phyloP scores from a whole-genome alignment of 1,140 invertebrate species.

The Luehdorfia chinensis region DNA sequence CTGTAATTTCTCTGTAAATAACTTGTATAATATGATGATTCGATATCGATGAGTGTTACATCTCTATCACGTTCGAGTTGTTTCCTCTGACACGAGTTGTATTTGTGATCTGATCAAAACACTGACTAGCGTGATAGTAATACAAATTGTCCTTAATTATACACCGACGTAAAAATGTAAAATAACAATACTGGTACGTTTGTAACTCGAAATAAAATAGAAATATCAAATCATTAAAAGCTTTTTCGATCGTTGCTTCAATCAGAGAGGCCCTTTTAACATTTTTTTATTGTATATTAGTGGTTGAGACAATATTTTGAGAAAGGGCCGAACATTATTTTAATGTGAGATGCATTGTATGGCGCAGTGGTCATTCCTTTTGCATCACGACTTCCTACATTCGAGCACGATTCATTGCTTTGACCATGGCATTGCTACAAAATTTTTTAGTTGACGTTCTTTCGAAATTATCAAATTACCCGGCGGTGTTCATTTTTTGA shows the following conservation, averaged over 20 bases:
- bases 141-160: constrained; percentile 3
- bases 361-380: constrained; percentile 45
- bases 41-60: constrained; percentile 4
- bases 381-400: constrained; percentile 47
- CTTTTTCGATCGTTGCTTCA: background rate
- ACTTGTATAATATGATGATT: constrained; percentile 2
- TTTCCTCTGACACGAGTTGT: constrained; percentile 13
- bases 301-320: constrained; percentile 44
- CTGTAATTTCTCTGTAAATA: background rate
- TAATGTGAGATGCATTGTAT: constrained; percentile 46
- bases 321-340: constrained; percentile 31
- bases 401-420: constrained; percentile 38
- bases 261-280: constrained; percentile 18
- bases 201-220: no score
- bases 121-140: background rate
- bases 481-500: constrained; percentile 3
- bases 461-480: constrained; percentile 32
- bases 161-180: background rate
- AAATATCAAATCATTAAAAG: no score
- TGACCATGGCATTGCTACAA: constrained; percentile 64
- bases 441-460: constrained; percentile 38
- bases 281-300: constrained; percentile 38
- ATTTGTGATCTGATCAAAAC: constrained; percentile 2
- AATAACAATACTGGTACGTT: no score
- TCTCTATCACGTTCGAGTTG: constrained; percentile 9